A percentile compares a stretch with the other conserved stretches of the same genome.
Conservation (phyloP, 2,888 invertebrate species). For the Phragmatobia fuliginosa region DNA sequence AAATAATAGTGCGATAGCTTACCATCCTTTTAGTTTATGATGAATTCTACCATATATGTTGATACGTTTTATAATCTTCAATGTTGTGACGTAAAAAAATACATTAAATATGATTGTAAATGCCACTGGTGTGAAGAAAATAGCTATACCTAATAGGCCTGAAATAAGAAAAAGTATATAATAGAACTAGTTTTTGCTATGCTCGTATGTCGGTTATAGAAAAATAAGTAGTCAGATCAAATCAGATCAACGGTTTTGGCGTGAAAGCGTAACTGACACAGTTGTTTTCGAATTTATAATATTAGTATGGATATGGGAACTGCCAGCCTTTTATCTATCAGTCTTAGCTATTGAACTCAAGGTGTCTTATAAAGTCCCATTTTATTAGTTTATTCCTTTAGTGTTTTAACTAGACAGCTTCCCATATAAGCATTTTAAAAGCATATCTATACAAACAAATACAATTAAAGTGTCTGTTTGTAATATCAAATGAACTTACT, state of each 20-base stretch:
- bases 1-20: conserved; percentile 42
- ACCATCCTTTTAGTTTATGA: conserved; percentile 94
- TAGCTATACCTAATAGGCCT: conserved; percentile 93
- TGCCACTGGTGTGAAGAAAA: conserved; percentile 94
- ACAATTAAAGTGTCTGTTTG: too few species aligned
- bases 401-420: not conserved
- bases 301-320: too few species aligned
- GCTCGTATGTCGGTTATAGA: too few species aligned
- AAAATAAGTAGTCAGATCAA: too few species aligned
- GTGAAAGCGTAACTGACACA: too few species aligned
- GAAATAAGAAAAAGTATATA: conserved; percentile 56
- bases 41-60: conserved; percentile 95
- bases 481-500: too few species aligned
- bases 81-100: conserved; percentile 93
- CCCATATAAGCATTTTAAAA: not conserved
- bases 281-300: too few species aligned
- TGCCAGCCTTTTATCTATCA: not conserved
- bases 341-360: not conserved
- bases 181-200: too few species aligned
- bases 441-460: too few species aligned
- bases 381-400: not conserved
- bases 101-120: conserved; percentile 92
- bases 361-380: not conserved
- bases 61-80: conserved; percentile 92
- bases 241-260: too few species aligned